These are phyloP conservation scores for Drosophila kikkawai DNA, from an alignment of 1,140 invertebrate genomes.

Conservation along the genomic window DNA sequence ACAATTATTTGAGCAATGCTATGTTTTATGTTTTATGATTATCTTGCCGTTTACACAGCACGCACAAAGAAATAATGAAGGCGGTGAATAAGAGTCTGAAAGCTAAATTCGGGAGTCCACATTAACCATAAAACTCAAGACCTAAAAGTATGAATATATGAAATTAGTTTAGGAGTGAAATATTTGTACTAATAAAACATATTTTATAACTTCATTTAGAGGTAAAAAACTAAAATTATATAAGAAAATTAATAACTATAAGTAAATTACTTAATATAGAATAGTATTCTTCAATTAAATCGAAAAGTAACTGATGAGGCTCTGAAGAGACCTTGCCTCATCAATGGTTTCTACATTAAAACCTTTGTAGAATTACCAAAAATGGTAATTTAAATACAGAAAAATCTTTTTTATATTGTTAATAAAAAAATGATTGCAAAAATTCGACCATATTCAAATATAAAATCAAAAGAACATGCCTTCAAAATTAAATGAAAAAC, in stretches of 20 bases:
- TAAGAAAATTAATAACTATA: neutral
- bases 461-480: neutral
- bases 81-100: slow-evolving; percentile 1
- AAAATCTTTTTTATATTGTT: neutral
- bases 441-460: neutral
- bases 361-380: neutral
- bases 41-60: slow-evolving; percentile 75
- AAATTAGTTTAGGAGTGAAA: neutral
- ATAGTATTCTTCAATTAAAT: neutral
- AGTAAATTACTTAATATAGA: neutral
- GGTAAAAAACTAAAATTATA: neutral
- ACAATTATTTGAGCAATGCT: slow-evolving; percentile 80
- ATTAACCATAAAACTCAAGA: neutral
- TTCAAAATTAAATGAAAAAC: too few species aligned
- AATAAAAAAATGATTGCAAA: too few species aligned
- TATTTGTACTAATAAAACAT: neutral
- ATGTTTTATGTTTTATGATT: slow-evolving; percentile 80
- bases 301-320: neutral
- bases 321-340: neutral
- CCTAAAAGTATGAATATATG: neutral
- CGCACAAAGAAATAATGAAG: slow-evolving; percentile 52
- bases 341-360: too few species aligned
- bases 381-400: neutral
- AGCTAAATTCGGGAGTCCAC: slow-evolving; percentile 1
- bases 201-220: neutral